These are phyloP conservation scores for Eidolon dupreanum DNA, from an alignment of 2,797 vertebrate genomes.

Conservation along the genomic window DNA sequence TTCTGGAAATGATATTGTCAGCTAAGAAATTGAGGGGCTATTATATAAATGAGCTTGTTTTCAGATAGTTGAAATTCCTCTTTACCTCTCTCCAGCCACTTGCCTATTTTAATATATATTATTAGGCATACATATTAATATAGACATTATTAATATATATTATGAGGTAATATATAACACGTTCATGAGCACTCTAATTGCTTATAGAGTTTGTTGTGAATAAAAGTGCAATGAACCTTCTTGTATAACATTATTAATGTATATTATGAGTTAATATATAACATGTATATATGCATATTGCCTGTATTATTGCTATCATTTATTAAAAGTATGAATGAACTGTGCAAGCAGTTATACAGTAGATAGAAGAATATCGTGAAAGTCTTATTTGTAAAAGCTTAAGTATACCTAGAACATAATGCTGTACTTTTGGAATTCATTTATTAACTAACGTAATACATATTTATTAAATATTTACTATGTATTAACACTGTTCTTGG, in stretches of 20 bases:
- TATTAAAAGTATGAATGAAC: neutral
- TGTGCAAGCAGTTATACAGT: neutral
- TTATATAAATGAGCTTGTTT: neutral
- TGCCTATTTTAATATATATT: neutral
- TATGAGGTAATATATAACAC: no score
- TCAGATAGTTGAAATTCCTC: neutral
- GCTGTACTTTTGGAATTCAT: neutral
- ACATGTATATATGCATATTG: neutral
- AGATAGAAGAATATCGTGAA: neutral
- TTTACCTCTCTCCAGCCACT: neutral
- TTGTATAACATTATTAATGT: neutral
- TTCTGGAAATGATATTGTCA: neutral
- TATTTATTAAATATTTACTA: neutral
- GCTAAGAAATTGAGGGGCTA: neutral
- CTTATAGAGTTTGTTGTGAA: neutral
- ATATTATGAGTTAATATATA: neutral
- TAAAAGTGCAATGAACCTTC: neutral
- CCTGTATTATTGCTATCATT: neutral
- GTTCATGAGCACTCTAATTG: neutral
- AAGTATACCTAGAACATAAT: neutral
- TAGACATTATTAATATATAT: neutral
- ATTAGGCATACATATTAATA: neutral
- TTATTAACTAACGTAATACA: neutral
- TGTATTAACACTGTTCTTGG: neutral
- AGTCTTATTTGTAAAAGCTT: neutral